Evolutionary conservation across 2,888 invertebrate species (phyloP).

Genomic region (Bellardia pandia): DNA sequence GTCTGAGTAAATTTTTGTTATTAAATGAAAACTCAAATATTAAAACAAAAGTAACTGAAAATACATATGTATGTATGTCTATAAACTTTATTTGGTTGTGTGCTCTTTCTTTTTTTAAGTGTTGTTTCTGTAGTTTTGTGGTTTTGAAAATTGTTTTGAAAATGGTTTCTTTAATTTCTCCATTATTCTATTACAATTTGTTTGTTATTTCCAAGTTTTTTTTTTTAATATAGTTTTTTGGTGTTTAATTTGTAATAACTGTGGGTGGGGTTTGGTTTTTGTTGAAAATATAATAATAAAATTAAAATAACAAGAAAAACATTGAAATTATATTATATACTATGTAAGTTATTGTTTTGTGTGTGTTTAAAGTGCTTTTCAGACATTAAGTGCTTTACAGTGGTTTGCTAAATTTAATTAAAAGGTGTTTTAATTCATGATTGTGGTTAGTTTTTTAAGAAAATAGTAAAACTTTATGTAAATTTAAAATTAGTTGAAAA

Average conservation of each 20-base stretch:
- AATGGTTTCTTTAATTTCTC: constrained; percentile 41
- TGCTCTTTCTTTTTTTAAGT: constrained; percentile 37
- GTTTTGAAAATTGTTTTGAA: constrained; percentile 68
- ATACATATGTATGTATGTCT: not conserved
- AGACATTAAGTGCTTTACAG: constrained; percentile 54
- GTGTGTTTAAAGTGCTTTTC: constrained; percentile 51
- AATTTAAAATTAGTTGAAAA: not conserved
- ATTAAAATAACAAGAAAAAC: constrained; percentile 2
- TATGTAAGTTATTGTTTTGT: constrained; percentile 8
- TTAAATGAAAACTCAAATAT: not conserved
- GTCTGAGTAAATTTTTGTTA: not conserved
- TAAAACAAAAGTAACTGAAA: not conserved
- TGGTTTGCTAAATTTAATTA: not conserved
- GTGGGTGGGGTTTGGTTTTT: constrained; percentile 47
- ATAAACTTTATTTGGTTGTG: constrained; percentile 17
- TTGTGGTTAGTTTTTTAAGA: too few species aligned
- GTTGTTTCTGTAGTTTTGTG: constrained; percentile 62
- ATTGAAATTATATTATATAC: constrained; percentile 16
- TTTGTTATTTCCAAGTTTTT: constrained; percentile 50
- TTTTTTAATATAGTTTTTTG: constrained; percentile 16
- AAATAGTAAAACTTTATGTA: constrained; percentile 8
- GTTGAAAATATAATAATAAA: not conserved
- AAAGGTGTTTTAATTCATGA: not conserved
- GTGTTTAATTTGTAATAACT: constrained; percentile 62
- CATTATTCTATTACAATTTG: constrained; percentile 26